Base-by-base conservation (phyloP, 2,797 vertebrate species). In the Lophotriccus pileatus region DNA sequence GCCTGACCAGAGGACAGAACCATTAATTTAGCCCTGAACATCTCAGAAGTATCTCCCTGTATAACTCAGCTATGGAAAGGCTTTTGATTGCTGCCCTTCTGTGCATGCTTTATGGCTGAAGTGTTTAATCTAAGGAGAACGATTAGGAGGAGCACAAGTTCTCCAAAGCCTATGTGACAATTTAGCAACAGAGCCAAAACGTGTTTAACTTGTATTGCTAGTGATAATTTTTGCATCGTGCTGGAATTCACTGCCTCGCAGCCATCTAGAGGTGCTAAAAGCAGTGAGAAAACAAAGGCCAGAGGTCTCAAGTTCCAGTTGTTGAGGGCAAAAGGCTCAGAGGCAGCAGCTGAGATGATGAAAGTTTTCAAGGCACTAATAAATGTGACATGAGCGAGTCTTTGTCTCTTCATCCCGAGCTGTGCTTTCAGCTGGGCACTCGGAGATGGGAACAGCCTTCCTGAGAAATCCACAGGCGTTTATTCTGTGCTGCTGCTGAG, bases 191-290 rank as follows among this genome's bases (percentile, higher is more conserved):
- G 47, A 37, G 37, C n/a, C 1, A 2, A 80, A 92, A 85, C 3
- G 4, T 94, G 89, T 37, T 85, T 50, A 58, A 52, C 67, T 39
- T n/a, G 17, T 1, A 44, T 27, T 34, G 52, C 12, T 59, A 23
- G 50, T 8, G 75, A 39, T 82, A 4, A 59, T 67, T 91, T 53
- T 18, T 82, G 85, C 76, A 78, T 85, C 76, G 19, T 3, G 6
- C 39, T 34, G 79, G 59, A 72, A 78, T 75, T 77, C 87, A 60
- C 24, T 32, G 69, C 60, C 79, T 90, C 79, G 37, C 17, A 21
- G 49, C 58, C 79, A 20, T 72, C 64, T 37, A 62, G 78, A 95
- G 41, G 73, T 70, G 72, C 87, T 80, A 18, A 92, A 94, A 64
- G 82, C 64, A 27, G 13, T 68, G 13, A 28, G 74, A 47, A 84